These are phyloP conservation scores for Propithecus coquereli DNA, from an alignment of 2,113 vertebrate species.

Conservation along the genomic window DNA sequence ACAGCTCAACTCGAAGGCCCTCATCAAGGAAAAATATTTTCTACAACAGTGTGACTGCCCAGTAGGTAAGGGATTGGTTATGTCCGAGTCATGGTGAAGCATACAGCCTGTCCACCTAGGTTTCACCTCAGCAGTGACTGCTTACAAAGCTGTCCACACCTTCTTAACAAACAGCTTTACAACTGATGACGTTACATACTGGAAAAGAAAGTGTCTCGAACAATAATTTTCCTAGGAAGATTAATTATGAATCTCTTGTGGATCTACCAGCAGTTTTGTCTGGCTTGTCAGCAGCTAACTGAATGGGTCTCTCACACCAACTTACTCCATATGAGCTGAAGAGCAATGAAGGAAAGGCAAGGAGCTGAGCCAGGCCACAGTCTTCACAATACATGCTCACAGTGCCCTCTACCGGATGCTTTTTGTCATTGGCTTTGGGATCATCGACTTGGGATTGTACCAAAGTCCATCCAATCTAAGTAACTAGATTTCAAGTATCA, in stretches of 20 bases:
- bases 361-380: not conserved
- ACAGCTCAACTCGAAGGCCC: not conserved
- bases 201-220: not conserved
- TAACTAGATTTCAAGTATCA: not conserved
- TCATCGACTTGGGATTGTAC: not conserved
- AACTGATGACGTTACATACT: not conserved
- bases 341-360: not conserved
- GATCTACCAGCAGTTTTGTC: not conserved
- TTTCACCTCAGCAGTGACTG: not conserved
- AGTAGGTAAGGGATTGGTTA: not conserved
- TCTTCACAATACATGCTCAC: not conserved
- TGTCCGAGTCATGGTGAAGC: not conserved
- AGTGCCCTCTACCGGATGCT: conserved; percentile 56
- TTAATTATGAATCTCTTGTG: not conserved
- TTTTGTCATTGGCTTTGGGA: not conserved
- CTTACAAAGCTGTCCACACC: not conserved
- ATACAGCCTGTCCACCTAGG: not conserved
- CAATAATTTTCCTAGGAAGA: not conserved
- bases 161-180: not conserved
- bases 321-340: not conserved
- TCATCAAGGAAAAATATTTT: not conserved
- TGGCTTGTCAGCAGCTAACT: not conserved
- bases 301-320: not conserved
- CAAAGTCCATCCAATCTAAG: not conserved
- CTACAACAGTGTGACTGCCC: not conserved